Evolutionary conservation across 64 coral and sea anemone species (phyloP), one percentile per base, ranked within the genome.

Genomic region (Platygyra sinensis): DNA sequence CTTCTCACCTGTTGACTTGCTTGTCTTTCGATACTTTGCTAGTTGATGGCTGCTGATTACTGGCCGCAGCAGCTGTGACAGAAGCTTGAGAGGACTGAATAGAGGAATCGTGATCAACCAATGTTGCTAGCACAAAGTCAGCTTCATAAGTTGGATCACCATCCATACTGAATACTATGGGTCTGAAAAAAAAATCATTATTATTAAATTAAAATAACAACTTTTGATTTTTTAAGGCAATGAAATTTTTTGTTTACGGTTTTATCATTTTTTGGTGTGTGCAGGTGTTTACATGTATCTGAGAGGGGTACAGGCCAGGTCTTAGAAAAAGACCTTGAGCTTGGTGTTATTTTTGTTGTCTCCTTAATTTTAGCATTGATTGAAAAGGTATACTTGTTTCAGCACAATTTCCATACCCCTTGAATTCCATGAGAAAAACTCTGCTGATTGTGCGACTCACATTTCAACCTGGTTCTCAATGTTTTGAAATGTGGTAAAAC

Each of bases 101-200:
- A 30, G 79, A 72, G 52, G 78, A 72, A 0, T 74, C 36, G 31
- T 94, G 86, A 84, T 99, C 97, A 17, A 96, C 91, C 28, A 99
- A 86, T 20, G 97, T 99, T 54, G 97, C 97, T 19, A 99, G 88
- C 14, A 99, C 97, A 89, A 99, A 99, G 84, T 96, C 91, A 54
- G 88, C 94, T 87, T 99, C 94, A 52, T 96, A 99, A n/a, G 94
- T 93, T 3, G 91, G 79, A 63, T 99, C 94, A 15, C 89, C 88
- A 83, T 93, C 91, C 86, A 99, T 89, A 77, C 97, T 93, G 77
- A 99, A 93, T 52, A 99, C 97, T 86, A 99, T 99, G 1, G 97
- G 97, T 52, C 96, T 98, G 60, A 73, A 57, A 54, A n/a, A 72
- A 36, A 84, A 27, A 27, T 0, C 1, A 69, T 8, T n/a, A 20